Base-by-base conservation (phyloP, 2,797 vertebrate species). In the Sebastes variabilis region DNA sequence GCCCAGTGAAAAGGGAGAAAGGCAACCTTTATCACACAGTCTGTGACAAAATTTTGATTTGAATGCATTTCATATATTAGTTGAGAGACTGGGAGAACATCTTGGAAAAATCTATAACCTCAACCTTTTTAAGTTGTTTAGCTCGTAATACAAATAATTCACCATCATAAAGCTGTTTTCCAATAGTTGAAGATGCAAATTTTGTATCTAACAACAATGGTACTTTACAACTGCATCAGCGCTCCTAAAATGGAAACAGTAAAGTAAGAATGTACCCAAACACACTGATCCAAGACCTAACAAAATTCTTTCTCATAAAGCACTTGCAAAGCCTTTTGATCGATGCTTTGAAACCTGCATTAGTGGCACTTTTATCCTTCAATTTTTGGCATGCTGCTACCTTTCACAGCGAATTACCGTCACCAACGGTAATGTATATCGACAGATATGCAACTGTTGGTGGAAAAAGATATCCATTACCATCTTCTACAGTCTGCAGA, bases 381-480 rank as follows among this genome's bases (percentile, higher is more conserved):
- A 25, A 16, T 60, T 72, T 72, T 77, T 81, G 71, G 76, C 74
- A 68, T 3, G 27, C 22, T 70, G 55, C 58, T 81, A 5, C 60
- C 29, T 74, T 77, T 87, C 69, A 75, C 34, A 75, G 67, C 0
- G 2, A 66, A 77, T 82, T 81, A 75, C 55, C 66, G 27, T 58
- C 29, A 61, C 18, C 18, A 30, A 27, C 62, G 24, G 46, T 83
- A 80, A 83, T 82, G 71, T 56, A 66, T 77, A 82, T 79, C 20
- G 73, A 83, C 24, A 66, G 70, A 79, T 68, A 58, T 77, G 4
- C 25, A 22, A 60, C 22, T 62, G 46, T 36, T 64, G 18, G 56
- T 75, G 69, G 66, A 77, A 77, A 77, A 77, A 78, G 42, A 76
- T 70, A 75, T 81, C 80, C 82, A 90, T 85, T 87, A 85, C 29